Evolutionary conservation across 2,113 vertebrate species (phyloP), one percentile per base, ranked within the genome.

Genomic region (Triplophysa dalaica): DNA sequence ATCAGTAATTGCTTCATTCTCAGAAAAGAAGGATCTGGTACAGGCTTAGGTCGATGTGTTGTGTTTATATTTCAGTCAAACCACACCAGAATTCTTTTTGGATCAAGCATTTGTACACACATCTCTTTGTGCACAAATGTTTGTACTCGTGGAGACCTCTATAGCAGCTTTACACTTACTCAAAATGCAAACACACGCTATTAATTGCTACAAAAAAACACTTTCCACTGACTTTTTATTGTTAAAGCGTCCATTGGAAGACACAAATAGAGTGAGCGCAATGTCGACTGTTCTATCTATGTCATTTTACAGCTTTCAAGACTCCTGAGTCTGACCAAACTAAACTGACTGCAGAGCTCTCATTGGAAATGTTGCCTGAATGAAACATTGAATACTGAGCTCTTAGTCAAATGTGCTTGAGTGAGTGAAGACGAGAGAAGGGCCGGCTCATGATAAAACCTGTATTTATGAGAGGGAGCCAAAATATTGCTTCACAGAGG

Each of bases 401-500:
- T 48, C 66, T 56, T 56, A 19, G 67, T 24, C 11, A 56, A 56
- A 56, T 19, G 16, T 56, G 16, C 52, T 56, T 17, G 52, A 19
- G 52, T n/a, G 52, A 56, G 52, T n/a, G 14, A 10, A 54, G 17
- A 24, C 6, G n/a, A 19, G 22, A 70, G 50, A 43, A 26, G 68
- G 48, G 33, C 19, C 68, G 8, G 68, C 48, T 70, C 68, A 54
- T 1, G 1, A 50, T 2, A 3, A 54, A 13, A 4, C 45, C 16
- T 10, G 41, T 45, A 24, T 68, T 68, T 68, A 68, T 54, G 68
- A 43, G 17, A 54, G 19, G 24, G 24, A 54, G 68, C 48, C 68
- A 54, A 56, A 19, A 33, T 19, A 29, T 13, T 11, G 24, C 52
- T 56, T 19, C 19, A n/a, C 19, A 7, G 48, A 50, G 52, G 52